Base-by-base conservation (phyloP, 2,797 vertebrate genomes). In the Phataginus tetradactyla region DNA sequence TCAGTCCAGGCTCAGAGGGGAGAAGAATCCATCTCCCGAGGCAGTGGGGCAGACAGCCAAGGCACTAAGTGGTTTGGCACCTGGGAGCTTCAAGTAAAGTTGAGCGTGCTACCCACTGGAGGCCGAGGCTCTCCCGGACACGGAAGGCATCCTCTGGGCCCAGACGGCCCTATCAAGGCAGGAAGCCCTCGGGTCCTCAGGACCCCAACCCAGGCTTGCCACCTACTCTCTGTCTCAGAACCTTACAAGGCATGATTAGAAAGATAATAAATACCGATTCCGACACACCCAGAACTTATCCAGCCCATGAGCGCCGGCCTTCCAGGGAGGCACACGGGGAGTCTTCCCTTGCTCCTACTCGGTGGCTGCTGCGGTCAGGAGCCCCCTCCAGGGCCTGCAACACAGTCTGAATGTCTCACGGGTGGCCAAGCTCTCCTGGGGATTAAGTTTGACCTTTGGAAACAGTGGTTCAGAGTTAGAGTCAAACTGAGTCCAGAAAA, bases 11-110 rank as follows among this genome's bases (percentile, higher is more conserved):
- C 94, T 93, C 92, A 63, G 92, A 78, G 94, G 93, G 20, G 95
- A 89, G 78, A 90, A 81, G 75, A 87, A 7, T 75, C 86, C 85
- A 32, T 85, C 93, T 80, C 79, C 93, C 88, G 12, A 42, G 94
- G 96, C 97, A 95, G 95, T 92, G 83, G 96, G 91, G 79, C 32
- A 78, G 84, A 51, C 75, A 87, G 95, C 97, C 98, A 98, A 98
- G 97, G 97, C 97, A 98, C 98, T 97, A 91, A 90, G 66, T 93
- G 98, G 97, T 98, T 97, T 97, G 98, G 97, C 98, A 98, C 96
- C 97, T 97, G 95, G 97, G 74, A 96, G 91, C 97, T 95, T 98
- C 97, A 97, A 97, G 98, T 97, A 95, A 75, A 83, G 87, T 75
- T 51, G 71, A 80, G 72, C 42, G 2, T 25, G 61, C 77, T 63